Conservation (phyloP, 2,888 invertebrate genomes). For the Spisula solida region DNA sequence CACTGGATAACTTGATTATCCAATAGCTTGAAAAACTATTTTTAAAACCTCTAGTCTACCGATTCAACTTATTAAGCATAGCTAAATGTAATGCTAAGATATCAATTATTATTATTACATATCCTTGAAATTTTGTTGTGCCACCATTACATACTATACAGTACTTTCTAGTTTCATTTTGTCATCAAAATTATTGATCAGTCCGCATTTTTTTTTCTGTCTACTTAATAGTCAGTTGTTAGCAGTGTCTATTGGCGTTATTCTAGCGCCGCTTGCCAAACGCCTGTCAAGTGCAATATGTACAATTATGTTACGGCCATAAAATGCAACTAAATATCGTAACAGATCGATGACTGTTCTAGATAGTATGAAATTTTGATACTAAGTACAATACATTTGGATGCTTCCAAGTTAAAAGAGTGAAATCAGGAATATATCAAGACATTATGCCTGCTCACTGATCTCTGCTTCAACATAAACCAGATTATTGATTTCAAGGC, state of each 20-base stretch:
- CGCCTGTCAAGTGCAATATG: neutral
- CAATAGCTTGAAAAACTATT: neutral
- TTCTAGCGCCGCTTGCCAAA: neutral
- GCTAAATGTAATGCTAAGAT: neutral
- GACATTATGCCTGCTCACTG: constrained; percentile 32
- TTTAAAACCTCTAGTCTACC: neutral
- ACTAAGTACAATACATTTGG: neutral
- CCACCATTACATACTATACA: neutral
- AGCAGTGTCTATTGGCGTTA: neutral
- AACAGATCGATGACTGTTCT: neutral
- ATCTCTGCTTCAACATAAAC: constrained; percentile 58
- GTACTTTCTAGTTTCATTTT: no score
- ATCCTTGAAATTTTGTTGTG: neutral
- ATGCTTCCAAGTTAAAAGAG: constrained; percentile 18
- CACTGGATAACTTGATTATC: neutral
- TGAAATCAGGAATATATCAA: constrained; percentile 40
- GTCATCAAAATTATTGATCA: constrained; percentile 14
- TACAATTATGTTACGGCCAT: neutral
- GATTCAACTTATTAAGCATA: neutral
- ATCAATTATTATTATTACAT: neutral
- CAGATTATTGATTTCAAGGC: constrained; percentile 67
- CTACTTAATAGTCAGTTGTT: neutral
- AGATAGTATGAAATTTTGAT: neutral
- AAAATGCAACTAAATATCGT: constrained; percentile 1
- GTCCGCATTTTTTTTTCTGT: neutral